Conservation (phyloP, 2,797 vertebrate genomes). For the Sylvia borin region DNA sequence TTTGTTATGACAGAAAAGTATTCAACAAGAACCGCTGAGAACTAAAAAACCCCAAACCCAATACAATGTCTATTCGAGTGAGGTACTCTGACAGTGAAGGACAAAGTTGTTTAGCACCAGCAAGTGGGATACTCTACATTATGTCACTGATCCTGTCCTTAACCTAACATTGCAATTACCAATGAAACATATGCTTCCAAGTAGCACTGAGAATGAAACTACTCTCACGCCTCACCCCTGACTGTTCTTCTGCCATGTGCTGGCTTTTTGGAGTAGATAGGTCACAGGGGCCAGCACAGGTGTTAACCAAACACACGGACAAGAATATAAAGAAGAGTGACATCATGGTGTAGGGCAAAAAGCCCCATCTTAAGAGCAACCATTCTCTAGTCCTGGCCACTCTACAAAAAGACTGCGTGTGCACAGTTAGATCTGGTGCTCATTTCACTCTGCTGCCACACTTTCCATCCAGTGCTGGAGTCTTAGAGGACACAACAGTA, state of each 20-base stretch:
- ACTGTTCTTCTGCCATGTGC: background rate
- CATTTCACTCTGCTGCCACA: background rate
- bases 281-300: background rate
- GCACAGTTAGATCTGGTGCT: background rate
- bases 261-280: background rate
- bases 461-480: background rate
- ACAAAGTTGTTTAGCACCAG: background rate
- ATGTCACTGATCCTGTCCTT: background rate
- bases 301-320: background rate
- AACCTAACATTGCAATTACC: background rate
- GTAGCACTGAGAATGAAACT: background rate
- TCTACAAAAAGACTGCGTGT: background rate
- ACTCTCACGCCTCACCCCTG: background rate
- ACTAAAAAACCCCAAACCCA: background rate
- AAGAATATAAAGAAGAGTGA: background rate
- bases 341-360: background rate
- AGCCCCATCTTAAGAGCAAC: background rate
- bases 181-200: background rate
- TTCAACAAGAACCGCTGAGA: background rate
- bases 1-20: background rate
- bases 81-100: background rate
- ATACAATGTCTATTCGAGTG: background rate
- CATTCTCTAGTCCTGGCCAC: background rate
- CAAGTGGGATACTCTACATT: background rate
- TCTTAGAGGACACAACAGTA: background rate